Percentiles rank a stretch among this genome's conserved stretches.
phyloP scores from a whole-genome alignment of 2,888 invertebrate species.

The Sussaba pulchella region DNA sequence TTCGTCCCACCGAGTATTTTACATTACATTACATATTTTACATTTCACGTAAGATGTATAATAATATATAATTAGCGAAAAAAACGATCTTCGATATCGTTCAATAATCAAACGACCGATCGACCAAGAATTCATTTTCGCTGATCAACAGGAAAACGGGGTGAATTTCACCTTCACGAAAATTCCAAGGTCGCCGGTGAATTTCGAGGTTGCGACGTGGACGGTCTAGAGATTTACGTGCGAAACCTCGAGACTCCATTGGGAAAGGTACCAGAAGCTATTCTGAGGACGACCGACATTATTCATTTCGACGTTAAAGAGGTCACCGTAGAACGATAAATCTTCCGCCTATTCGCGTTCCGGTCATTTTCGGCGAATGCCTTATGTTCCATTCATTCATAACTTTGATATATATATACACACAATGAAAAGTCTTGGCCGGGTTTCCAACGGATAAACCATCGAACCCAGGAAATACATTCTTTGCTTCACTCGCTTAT shows the following conservation, averaged over 20 bases:
- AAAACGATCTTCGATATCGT: background rate
- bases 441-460: background rate
- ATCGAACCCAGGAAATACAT: background rate
- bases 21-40: slow-evolving; percentile 3
- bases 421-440: background rate
- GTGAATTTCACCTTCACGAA: slow-evolving; percentile 82
- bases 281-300: slow-evolving; percentile 83
- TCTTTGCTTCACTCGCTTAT: slow-evolving; percentile 27
- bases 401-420: background rate
- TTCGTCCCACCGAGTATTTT: background rate
- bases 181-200: slow-evolving; percentile 82
- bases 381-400: background rate
- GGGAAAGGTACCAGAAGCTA: slow-evolving; percentile 82
- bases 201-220: slow-evolving; percentile 83
- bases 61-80: too few relatives aligned
- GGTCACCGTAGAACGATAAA: slow-evolving; percentile 62
- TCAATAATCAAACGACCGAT: background rate
- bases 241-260: slow-evolving; percentile 83
- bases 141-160: slow-evolving; percentile 78
- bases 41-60: background rate
- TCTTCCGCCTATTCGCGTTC: background rate
- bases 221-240: slow-evolving; percentile 82
- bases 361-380: slow-evolving; percentile 1
- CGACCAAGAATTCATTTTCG: background rate
- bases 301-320: slow-evolving; percentile 80